Percentiles rank a stretch among this genome's conserved stretches.
Evolutionary conservation across 2,888 invertebrate species (phyloP).

Genomic region (Seira ritae): DNA sequence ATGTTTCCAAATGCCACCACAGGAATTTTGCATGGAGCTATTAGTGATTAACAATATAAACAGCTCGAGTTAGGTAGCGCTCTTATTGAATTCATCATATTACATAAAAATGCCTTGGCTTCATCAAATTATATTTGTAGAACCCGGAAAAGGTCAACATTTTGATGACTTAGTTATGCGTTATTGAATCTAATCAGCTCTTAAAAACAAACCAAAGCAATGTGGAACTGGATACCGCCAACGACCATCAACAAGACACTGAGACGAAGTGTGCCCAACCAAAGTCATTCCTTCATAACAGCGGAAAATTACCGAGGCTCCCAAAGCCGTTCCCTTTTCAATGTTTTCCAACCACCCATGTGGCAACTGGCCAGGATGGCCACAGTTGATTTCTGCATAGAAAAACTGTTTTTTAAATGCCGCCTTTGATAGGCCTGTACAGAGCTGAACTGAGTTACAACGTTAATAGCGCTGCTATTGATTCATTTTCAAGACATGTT

Average conservation of each 20-base stretch:
- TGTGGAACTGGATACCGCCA: constrained; percentile 96
- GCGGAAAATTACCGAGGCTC: constrained; percentile 93
- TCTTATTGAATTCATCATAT: no score
- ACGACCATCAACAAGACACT: constrained; percentile 94
- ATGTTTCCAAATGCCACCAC: constrained; percentile 78
- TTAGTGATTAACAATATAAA: constrained; percentile 73
- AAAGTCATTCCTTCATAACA: constrained; percentile 95
- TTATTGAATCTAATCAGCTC: constrained; percentile 21
- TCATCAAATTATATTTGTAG: constrained; percentile 23
- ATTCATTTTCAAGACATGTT: no score
- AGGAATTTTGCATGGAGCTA: constrained; percentile 96
- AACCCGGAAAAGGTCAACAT: constrained; percentile 66
- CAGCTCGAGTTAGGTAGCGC: background rate
- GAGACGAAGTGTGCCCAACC: constrained; percentile 90
- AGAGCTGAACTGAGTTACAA: constrained; percentile 41
- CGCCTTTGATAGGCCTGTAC: constrained; percentile 20
- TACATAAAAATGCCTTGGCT: background rate
- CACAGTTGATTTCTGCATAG: constrained; percentile 94
- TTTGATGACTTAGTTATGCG: constrained; percentile 21
- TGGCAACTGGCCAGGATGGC: constrained; percentile 93
- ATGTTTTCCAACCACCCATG: constrained; percentile 97
- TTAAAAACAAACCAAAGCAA: constrained; percentile 84
- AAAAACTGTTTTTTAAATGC: background rate
- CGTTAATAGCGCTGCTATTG: constrained; percentile 13
- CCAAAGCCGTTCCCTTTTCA: constrained; percentile 89